Evolutionary conservation across 2,888 invertebrate genomes (phyloP).

Genomic region (Myopa tessellatipennis): DNA sequence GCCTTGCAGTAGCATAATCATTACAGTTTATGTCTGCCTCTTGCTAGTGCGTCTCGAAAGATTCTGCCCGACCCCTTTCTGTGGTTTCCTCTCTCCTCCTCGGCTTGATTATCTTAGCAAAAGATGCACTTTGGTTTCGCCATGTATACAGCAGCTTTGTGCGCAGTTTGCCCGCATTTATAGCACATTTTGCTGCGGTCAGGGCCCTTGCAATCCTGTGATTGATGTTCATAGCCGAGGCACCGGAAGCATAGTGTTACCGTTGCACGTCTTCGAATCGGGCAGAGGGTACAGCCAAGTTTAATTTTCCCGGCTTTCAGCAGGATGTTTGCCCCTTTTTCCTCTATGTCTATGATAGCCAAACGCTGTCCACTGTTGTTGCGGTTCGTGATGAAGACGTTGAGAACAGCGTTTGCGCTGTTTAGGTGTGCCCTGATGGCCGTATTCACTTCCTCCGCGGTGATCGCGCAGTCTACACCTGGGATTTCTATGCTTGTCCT

Average conservation of each 20-base stretch:
- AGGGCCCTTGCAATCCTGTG: conserved; percentile 3
- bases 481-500: not conserved
- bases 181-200: not conserved
- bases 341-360: not conserved
- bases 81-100: not conserved
- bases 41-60: not conserved
- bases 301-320: not conserved
- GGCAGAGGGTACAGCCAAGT: not conserved
- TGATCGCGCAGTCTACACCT: not conserved
- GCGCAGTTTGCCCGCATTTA: not conserved
- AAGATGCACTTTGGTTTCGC: not conserved
- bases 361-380: not conserved
- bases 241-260: conserved; percentile 2
- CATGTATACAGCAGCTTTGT: not conserved
- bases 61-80: not conserved
- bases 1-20: not conserved
- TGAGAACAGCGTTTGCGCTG: not conserved
- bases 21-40: not conserved
- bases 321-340: not conserved
- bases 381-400: not conserved
- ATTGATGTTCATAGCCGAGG: not conserved
- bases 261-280: not conserved
- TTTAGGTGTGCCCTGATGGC: not conserved
- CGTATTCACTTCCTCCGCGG: not conserved
- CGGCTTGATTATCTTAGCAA: not conserved